Base-by-base conservation (phyloP, 2,888 invertebrate species). In the Coenonympha arcania region DNA sequence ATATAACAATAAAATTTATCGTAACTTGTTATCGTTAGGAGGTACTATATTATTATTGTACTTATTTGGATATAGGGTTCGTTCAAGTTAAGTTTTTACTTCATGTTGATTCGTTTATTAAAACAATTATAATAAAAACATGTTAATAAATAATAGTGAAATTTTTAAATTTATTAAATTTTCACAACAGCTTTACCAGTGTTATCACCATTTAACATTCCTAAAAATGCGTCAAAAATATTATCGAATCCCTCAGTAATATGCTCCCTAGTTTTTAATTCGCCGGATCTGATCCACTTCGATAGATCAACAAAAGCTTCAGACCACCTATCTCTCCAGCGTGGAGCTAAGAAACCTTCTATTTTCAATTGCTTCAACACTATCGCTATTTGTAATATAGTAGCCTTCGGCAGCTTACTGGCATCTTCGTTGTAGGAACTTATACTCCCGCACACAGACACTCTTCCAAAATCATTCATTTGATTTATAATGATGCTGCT, bases 241-340 rank as follows among this genome's bases (percentile, higher is more conserved):
- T 91, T 91, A 48, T 92, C 91, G 63, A 93, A 92, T 5, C 92
- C 93, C 58, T 90, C 87, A 0, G 90, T 90, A 0, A 91, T 69
- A 1, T 91, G 91, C 72, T 93, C 93, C 34, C 76, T 80, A 48
- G 88, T 88, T 58, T 89, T 87, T 11, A 94, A 61, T 71, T 92
- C 89, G 11, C 91, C 93, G 74, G 88, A 88, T 19, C 80, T 73
- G 50, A 92, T 85, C 90, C 90, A 91, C 49, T 87, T 68, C 8
- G 80, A 56, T 56, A 92, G 87, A 55, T 90, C 84, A 2, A 72
- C 63, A 26, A 90, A 84, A 1, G 89, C 91, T 65, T 91, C 90
- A 2, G 67, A 57, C 88, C 87, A 90, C 40, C 87, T 77, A 16
- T 84, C 71, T 0, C 39, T 1, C 90, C 90, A 92, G 3, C 88